phyloP scores from a whole-genome alignment of 2,888 invertebrate species.

The Acronicta psi region DNA sequence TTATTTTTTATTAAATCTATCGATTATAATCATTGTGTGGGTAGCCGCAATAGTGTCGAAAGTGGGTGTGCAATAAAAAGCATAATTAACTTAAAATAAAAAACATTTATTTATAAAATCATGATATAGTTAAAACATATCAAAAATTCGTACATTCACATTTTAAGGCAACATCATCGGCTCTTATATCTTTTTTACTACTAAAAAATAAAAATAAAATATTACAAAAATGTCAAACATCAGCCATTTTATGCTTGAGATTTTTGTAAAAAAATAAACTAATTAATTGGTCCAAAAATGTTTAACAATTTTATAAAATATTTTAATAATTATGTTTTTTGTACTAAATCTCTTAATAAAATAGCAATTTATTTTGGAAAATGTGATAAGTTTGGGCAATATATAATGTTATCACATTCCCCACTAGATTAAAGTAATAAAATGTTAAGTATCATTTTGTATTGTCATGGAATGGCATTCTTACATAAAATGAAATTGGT shows the following conservation, averaged over 20 bases:
- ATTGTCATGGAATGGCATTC: constrained; percentile 46
- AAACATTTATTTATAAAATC: constrained; percentile 83
- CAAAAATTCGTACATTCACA: constrained; percentile 74
- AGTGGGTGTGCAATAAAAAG: constrained; percentile 65
- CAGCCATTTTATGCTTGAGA: constrained; percentile 85
- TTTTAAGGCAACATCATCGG: constrained; percentile 79
- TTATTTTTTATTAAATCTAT: too few species aligned
- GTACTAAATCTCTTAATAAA: constrained; percentile 59
- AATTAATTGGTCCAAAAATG: constrained; percentile 62
- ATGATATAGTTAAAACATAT: constrained; percentile 76
- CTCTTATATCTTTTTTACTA: constrained; percentile 51
- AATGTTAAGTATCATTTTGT: constrained; percentile 53
- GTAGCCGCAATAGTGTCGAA: neutral
- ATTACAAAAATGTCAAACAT: constrained; percentile 84
- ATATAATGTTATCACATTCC: constrained; percentile 62
- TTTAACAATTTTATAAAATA: constrained; percentile 52
- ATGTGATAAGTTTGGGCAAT: constrained; percentile 68
- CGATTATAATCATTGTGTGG: neutral
- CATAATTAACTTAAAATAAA: constrained; percentile 80
- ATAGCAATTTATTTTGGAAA: constrained; percentile 55
- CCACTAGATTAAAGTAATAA: constrained; percentile 54
- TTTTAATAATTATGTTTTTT: constrained; percentile 51
- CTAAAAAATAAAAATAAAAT: constrained; percentile 46
- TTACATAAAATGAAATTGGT: constrained; percentile 26
- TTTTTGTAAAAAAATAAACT: constrained; percentile 73